Percentiles rank a stretch among this genome's conserved stretches.
These are phyloP conservation scores for Sebastes paucispinis DNA, from an alignment of 2,797 vertebrate species.

Conservation along the genomic window DNA sequence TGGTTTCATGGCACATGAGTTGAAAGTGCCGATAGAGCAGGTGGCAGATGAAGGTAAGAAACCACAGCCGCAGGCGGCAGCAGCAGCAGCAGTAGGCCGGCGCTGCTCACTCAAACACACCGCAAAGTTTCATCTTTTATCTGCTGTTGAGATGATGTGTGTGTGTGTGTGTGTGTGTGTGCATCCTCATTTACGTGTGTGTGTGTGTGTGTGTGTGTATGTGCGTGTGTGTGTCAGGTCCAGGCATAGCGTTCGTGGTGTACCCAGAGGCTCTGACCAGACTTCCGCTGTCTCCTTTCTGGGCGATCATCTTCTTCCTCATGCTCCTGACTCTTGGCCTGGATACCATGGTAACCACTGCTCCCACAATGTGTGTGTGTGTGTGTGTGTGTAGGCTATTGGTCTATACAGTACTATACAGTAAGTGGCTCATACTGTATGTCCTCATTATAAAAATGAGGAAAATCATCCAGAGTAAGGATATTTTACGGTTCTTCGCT, in stretches of 20 bases:
- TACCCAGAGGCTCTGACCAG: slow-evolving; percentile 97
- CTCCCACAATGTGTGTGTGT: background rate
- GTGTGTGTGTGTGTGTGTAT: slow-evolving; percentile 26
- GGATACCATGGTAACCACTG: slow-evolving; percentile 93
- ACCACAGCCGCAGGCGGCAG: background rate
- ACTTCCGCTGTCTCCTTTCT: slow-evolving; percentile 95
- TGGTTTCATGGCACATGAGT: slow-evolving; percentile 97
- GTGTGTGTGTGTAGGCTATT: background rate
- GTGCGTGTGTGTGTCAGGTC: slow-evolving; percentile 81
- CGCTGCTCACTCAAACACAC: slow-evolving; percentile 3
- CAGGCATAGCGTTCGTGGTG: slow-evolving; percentile 97
- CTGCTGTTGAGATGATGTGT: background rate
- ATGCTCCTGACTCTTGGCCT: slow-evolving; percentile 98
- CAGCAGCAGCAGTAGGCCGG: slow-evolving; percentile 1
- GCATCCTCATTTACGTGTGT: background rate
- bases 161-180: background rate
- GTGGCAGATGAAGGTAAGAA: slow-evolving; percentile 96
- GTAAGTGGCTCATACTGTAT: background rate
- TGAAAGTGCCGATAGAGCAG: slow-evolving; percentile 97
- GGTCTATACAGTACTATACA: background rate
- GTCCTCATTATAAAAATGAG: background rate
- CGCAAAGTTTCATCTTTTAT: background rate
- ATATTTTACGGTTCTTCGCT: background rate
- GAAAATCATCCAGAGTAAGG: background rate
- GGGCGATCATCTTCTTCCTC: slow-evolving; percentile 99